Conservation (phyloP, 2,888 invertebrate genomes). For the Axea sp. region DNA sequence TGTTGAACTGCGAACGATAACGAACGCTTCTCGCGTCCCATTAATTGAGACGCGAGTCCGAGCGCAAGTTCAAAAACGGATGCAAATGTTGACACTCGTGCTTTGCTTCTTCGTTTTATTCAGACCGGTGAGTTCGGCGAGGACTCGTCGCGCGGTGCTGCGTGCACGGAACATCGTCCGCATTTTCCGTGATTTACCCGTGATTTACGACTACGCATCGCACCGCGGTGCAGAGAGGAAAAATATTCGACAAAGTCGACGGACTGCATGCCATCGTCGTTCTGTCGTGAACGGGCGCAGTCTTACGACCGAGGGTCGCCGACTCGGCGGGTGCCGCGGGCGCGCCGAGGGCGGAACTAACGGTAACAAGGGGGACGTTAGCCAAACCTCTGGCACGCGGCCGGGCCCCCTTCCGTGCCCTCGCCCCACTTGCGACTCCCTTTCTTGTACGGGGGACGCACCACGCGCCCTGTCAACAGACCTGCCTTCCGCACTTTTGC, state of each 20-base stretch:
- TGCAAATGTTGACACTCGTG: conserved; percentile 18
- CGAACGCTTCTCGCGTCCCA: too few relatives aligned
- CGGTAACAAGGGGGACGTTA: conserved; percentile 68
- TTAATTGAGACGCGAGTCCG: conserved; percentile 22
- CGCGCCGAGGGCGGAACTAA: conserved; percentile 20
- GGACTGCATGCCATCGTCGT: conserved; percentile 56
- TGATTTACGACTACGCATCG: conserved; percentile 47
- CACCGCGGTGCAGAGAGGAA: conserved; percentile 31
- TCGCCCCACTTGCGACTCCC: conserved; percentile 46
- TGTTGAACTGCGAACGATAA: too few relatives aligned
- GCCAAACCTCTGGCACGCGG: conserved; percentile 68
- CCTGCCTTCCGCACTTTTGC: too few relatives aligned
- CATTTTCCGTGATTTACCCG: conserved; percentile 52
- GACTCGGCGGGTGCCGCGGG: conserved; percentile 43
- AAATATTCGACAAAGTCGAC: conserved; percentile 58
- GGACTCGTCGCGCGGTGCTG: neutral
- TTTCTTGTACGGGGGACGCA: too few relatives aligned
- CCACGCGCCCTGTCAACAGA: too few relatives aligned
- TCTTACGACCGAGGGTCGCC: conserved; percentile 53
- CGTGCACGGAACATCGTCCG: conserved; percentile 29
- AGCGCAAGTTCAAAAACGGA: conserved; percentile 1
- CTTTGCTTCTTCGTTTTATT: conserved; percentile 20
- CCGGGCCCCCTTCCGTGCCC: conserved; percentile 61
- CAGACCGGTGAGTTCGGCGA: conserved; percentile 23
- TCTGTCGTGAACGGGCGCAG: conserved; percentile 51